These are phyloP conservation scores for Drosophila jambulina DNA, from an alignment of 1,140 invertebrate genomes.

Conservation along the genomic window DNA sequence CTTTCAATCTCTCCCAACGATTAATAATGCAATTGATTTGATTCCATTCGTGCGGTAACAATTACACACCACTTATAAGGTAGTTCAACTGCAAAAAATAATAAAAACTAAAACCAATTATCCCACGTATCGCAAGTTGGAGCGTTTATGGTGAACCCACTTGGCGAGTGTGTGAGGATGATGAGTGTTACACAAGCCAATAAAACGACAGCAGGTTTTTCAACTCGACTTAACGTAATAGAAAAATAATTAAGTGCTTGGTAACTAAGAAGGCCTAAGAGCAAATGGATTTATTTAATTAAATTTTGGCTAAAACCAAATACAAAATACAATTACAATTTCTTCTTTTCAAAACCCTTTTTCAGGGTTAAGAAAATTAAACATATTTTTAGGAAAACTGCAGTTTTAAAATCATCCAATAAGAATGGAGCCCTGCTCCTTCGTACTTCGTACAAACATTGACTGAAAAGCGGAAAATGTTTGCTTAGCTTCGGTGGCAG, in stretches of 20 bases:
- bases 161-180: neutral
- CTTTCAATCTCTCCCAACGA: neutral
- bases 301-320: neutral
- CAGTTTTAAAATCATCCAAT: neutral
- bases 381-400: neutral
- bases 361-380: neutral
- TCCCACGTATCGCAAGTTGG: constrained; percentile 2
- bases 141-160: constrained; percentile 3
- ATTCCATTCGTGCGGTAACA: constrained; percentile 19
- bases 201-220: constrained; percentile 23
- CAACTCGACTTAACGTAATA: neutral
- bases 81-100: constrained; percentile 19
- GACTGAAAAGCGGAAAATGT: neutral
- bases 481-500: constrained; percentile 15
- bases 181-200: constrained; percentile 17
- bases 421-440: neutral
- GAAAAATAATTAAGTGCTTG: neutral
- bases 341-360: neutral
- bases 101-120: constrained; percentile 2
- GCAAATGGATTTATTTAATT: neutral
- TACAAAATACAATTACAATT: neutral
- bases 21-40: neutral
- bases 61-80: constrained; percentile 25
- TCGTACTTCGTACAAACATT: neutral
- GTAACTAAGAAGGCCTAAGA: neutral